A percentile compares a stretch with the other conserved stretches of the same genome.
These are phyloP conservation scores for Drosophila sordidula DNA, from an alignment of 2,888 invertebrate genomes.

Conservation along the genomic window DNA sequence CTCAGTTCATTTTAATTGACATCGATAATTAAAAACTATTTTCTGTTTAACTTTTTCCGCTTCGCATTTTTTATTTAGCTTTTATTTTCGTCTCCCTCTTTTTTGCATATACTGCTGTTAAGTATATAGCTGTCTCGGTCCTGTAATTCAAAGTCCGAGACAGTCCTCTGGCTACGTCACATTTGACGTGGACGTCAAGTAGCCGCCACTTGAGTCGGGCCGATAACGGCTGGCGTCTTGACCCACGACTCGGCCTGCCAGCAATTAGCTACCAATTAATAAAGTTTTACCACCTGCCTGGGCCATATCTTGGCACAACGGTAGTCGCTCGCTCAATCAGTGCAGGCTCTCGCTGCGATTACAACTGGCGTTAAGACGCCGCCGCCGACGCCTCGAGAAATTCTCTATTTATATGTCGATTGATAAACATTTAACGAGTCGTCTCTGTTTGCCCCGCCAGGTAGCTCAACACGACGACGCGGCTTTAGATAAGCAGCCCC, in stretches of 20 bases:
- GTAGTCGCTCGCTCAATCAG: slow-evolving; percentile 32
- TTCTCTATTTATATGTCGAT: slow-evolving; percentile 31
- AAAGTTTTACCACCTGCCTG: slow-evolving; percentile 43
- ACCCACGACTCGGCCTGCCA: slow-evolving; percentile 3
- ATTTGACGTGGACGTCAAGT: slow-evolving; percentile 18
- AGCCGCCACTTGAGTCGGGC: slow-evolving; percentile 25
- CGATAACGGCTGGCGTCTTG: slow-evolving; percentile 23
- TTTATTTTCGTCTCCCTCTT: slow-evolving; percentile 10
- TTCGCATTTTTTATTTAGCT: slow-evolving; percentile 25
- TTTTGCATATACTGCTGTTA: background rate
- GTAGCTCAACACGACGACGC: slow-evolving; percentile 20
- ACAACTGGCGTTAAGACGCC: slow-evolving; percentile 1
- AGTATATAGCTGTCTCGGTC: slow-evolving; percentile 1
- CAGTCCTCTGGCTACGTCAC: slow-evolving; percentile 24
- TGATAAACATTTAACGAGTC: slow-evolving; percentile 41
- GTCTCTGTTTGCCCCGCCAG: slow-evolving; percentile 15
- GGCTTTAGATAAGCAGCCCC: slow-evolving; percentile 35
- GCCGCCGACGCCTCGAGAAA: slow-evolving; percentile 6
- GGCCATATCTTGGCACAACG: slow-evolving; percentile 37
- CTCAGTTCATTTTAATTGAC: slow-evolving; percentile 81
- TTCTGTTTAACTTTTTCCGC: slow-evolving; percentile 52
- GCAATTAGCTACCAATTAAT: slow-evolving; percentile 70
- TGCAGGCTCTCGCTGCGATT: slow-evolving; percentile 30
- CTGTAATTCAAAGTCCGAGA: slow-evolving; percentile 23
- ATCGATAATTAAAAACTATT: slow-evolving; percentile 79